Evolutionary conservation across 2,888 invertebrate genomes (phyloP), one percentile per base, ranked within the genome.

Genomic region (Sepiola atlantica): DNA sequence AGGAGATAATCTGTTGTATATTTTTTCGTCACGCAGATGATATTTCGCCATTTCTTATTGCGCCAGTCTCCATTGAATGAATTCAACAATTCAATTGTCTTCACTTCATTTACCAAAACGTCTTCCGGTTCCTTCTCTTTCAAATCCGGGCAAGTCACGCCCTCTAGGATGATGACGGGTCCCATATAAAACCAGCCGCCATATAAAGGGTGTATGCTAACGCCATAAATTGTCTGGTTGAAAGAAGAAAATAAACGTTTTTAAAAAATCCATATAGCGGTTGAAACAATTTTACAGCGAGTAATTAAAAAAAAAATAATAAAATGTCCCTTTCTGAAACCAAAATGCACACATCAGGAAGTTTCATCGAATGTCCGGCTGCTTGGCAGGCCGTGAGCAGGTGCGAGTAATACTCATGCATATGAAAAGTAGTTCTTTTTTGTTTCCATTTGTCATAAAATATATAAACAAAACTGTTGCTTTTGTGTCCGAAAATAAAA

Each of bases 101-200:
- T 94, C 54, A 96, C 96, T 54, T 95, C 95, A 24, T 95, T 95
- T n/a, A 95, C 94, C n/a, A 97, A 95, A 61, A 96, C 93, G 94
- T 97, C 97, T 20, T 94, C 61, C 6, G 97, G 97, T 12, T 90
- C 93, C 20, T 93, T 95, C 91, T 94, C 94, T 2, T 94, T 94
- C 20, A 97, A 95, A 35, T 96, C 95, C 10, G 96, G 96, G 94
- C 95, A 96, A 35, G 94, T 94, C 16, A 97, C 55, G 93, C 96
- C 95, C 93, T 96, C 96, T 95, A 98, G 97, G 77, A 98, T 97
- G 21, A 98, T 94, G 16, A 97, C 97, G 14, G 97, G 97, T 57
- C 98, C 96, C 94, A 98, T 96, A 0, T 97, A 98, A 96, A 98
- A 98, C 97, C 98, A 98, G n/a, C 98, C 98, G n/a, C 98, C 98